Conservation (phyloP, 2,888 invertebrate genomes). For the Globia sparganii region DNA sequence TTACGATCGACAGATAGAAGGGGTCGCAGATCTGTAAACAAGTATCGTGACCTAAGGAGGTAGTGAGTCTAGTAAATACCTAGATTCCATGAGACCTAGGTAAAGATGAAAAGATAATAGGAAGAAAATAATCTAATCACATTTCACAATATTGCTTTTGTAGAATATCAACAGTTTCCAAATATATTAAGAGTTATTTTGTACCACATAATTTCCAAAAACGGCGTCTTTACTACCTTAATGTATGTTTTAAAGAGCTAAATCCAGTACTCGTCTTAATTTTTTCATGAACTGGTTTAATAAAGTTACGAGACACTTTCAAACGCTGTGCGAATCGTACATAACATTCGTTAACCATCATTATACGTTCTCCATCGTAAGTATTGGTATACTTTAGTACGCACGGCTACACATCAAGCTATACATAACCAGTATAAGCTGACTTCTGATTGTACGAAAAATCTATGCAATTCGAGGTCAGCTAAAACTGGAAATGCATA, state of each 20-base stretch:
- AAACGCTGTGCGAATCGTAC: slow-evolving; percentile 15
- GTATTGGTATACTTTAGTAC: slow-evolving; percentile 4
- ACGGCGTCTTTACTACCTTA: slow-evolving; percentile 14
- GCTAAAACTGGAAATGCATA: too few species aligned
- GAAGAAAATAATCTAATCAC: slow-evolving; percentile 20
- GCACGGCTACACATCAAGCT: too few species aligned
- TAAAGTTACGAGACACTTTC: slow-evolving; percentile 5
- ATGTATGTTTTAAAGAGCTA: slow-evolving; percentile 9
- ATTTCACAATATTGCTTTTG: slow-evolving; percentile 22
- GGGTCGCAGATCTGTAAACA: background rate
- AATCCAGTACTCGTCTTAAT: slow-evolving; percentile 22
- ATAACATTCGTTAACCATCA: slow-evolving; percentile 6
- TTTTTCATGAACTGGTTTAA: slow-evolving; percentile 4
- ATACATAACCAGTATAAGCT: too few species aligned
- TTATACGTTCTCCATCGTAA: slow-evolving; percentile 7
- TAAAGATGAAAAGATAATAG: background rate
- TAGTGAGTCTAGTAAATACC: background rate
- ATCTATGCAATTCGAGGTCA: too few species aligned
- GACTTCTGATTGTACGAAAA: too few species aligned
- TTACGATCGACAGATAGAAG: background rate
- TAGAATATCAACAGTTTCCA: background rate
- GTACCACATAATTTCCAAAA: slow-evolving; percentile 40
- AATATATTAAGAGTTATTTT: slow-evolving; percentile 48
- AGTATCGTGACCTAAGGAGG: background rate
- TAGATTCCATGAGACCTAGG: slow-evolving; percentile 7